Conservation (phyloP, 2,113 vertebrate species). For the Vidua chalybeata region DNA sequence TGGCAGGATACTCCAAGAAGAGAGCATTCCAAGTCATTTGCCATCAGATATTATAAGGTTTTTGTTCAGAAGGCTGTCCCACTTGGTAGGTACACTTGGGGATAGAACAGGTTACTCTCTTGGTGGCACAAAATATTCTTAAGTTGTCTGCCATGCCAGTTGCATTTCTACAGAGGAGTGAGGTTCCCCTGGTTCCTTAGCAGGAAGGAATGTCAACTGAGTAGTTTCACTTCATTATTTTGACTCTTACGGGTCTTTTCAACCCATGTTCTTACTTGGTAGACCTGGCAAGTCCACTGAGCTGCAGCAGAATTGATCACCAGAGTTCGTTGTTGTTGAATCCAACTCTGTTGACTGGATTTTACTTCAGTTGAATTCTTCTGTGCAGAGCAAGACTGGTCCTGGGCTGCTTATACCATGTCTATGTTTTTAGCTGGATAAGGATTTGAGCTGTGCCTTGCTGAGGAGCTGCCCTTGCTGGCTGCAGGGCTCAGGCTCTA, state of each 20-base stretch:
- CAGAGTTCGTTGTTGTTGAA: background rate
- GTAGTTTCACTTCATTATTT: background rate
- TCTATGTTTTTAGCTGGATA: background rate
- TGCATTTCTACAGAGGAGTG: background rate
- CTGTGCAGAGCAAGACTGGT: background rate
- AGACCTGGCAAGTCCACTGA: background rate
- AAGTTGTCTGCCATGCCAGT: background rate
- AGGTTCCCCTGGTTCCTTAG: background rate
- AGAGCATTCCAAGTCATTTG: background rate
- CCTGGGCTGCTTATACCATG: background rate
- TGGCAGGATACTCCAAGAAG: background rate
- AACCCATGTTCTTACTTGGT: rapidly evolving
- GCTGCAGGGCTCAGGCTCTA: background rate
- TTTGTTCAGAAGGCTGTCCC: background rate
- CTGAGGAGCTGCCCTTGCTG: background rate
- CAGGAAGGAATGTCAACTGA: background rate
- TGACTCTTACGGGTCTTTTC: background rate
- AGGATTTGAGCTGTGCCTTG: background rate
- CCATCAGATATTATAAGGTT: background rate
- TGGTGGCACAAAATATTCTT: background rate
- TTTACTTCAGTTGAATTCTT: background rate
- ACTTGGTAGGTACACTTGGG: background rate
- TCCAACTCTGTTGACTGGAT: background rate
- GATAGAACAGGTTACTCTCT: background rate
- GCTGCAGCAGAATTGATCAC: background rate